phyloP scores from a whole-genome alignment of 1,140 invertebrate genomes.

The Pseudomyrmex flavicornis region DNA sequence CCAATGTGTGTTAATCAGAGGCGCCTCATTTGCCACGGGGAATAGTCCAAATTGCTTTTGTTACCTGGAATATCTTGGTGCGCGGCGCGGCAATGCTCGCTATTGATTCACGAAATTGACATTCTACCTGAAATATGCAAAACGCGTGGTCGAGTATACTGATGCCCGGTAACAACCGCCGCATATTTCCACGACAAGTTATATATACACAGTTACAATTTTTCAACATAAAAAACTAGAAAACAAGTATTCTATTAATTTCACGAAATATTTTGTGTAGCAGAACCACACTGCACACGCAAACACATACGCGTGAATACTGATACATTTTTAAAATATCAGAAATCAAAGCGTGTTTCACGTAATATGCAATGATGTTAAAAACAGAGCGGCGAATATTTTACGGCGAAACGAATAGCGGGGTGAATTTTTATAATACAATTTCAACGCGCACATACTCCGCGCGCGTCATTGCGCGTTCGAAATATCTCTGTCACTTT shows the following conservation, averaged over 20 bases:
- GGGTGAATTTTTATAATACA: slow-evolving; percentile 39
- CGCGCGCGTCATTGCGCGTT: neutral
- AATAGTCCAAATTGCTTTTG: slow-evolving; percentile 75
- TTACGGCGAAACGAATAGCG: slow-evolving; percentile 1
- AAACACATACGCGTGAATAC: neutral
- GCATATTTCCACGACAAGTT: too few species aligned
- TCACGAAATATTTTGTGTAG: neutral
- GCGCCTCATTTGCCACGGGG: slow-evolving; percentile 74
- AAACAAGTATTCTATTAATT: slow-evolving; percentile 7
- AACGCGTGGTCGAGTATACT: neutral
- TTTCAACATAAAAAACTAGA: neutral
- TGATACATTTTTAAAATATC: neutral
- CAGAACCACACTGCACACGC: too few species aligned
- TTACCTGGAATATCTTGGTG: slow-evolving; percentile 67
- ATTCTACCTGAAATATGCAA: slow-evolving; percentile 46
- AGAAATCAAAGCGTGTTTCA: slow-evolving; percentile 21
- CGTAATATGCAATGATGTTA: slow-evolving; percentile 10
- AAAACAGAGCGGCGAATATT: slow-evolving; percentile 17
- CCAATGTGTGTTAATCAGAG: slow-evolving; percentile 77
- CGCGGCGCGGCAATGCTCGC: neutral
- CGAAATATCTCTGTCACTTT: slow-evolving; percentile 39
- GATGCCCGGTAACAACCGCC: too few species aligned
- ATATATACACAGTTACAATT: neutral
- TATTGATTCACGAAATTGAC: slow-evolving; percentile 65
- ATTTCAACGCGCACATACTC: slow-evolving; percentile 24